These are phyloP conservation scores for Notarius lentiginosus DNA, from an alignment of 2,113 vertebrate genomes.

Conservation along the genomic window DNA sequence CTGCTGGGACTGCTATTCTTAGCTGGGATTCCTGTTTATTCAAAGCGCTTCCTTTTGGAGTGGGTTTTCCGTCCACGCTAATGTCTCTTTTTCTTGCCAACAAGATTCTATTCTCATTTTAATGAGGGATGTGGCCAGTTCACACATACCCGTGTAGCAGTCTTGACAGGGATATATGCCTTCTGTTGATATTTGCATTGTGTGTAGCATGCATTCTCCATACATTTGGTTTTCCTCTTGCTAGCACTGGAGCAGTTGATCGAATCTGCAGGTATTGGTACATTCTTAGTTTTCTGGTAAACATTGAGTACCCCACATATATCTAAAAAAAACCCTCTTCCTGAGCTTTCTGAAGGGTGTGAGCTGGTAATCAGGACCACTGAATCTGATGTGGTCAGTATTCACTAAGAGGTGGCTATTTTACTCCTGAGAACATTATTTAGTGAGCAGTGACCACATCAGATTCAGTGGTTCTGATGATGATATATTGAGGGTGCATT, in stretches of 20 bases:
- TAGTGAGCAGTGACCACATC: neutral
- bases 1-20: conserved; percentile 9
- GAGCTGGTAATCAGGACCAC: neutral
- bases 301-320: neutral
- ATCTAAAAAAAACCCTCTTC: no score
- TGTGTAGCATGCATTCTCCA: neutral
- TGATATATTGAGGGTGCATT: neutral
- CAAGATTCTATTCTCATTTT: neutral
- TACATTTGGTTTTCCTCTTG: neutral
- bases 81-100: neutral
- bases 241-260: neutral
- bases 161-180: neutral
- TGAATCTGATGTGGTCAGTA: neutral
- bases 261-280: neutral
- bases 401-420: neutral
- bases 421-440: neutral
- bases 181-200: neutral
- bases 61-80: neutral
- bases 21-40: neutral
- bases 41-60: neutral
- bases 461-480: neutral
- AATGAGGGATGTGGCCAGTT: neutral
- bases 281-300: neutral
- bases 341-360: neutral
- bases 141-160: neutral